These are phyloP conservation scores for Gymnothorax javanicus DNA, from an alignment of 2,797 vertebrate genomes.

Conservation along the genomic window DNA sequence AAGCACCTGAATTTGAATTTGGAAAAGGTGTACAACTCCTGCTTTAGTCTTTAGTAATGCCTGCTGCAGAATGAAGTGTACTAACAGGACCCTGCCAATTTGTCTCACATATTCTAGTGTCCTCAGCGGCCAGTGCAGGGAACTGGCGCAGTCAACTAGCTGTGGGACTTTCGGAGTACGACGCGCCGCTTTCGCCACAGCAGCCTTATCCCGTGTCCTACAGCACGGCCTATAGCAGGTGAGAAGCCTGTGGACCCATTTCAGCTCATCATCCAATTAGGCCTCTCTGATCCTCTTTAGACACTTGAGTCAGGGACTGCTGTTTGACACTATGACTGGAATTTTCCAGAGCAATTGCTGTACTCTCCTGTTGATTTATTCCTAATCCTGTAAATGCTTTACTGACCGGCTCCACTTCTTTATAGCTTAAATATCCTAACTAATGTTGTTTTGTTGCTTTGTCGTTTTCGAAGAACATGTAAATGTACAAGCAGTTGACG, in stretches of 20 bases:
- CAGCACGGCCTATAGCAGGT: conserved; percentile 81
- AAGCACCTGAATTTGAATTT: no score
- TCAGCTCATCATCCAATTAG: conserved; percentile 60
- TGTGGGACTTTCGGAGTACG: conserved; percentile 75
- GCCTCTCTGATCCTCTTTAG: conserved; percentile 61
- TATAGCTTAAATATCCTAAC: background rate
- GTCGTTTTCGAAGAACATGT: background rate
- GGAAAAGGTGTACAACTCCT: no score
- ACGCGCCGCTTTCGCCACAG: conserved; percentile 67
- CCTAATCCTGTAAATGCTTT: background rate
- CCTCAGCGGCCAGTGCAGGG: conserved; percentile 74
- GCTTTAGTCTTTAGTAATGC: background rate
- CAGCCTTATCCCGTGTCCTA: conserved; percentile 79
- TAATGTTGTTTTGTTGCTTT: background rate
- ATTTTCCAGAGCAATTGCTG: background rate
- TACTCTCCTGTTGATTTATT: background rate
- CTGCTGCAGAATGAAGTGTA: background rate
- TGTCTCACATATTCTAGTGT: conserved; percentile 63
- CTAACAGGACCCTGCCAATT: background rate
- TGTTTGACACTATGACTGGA: conserved; percentile 11
- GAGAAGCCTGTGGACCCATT: conserved; percentile 59
- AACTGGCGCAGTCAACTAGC: conserved; percentile 81
- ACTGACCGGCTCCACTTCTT: background rate
- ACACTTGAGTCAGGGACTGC: conserved; percentile 47
- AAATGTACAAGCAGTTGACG: background rate